Evolutionary conservation across 2,888 invertebrate genomes (phyloP).

Genomic region (Drosophila tanythrix): DNA sequence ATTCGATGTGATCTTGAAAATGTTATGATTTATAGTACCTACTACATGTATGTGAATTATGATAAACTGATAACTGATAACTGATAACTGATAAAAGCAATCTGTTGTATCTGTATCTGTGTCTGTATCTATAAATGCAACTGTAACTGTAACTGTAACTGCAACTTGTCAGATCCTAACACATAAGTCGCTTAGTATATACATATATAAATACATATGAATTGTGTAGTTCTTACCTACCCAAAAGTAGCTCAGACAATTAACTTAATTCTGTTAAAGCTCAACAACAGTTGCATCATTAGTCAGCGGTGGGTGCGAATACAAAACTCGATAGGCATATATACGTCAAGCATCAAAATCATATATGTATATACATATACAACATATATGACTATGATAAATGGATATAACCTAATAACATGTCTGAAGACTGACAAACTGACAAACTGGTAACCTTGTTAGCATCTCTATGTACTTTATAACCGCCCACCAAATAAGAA

Average conservation of each 20-base stretch:
- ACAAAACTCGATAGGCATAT: constrained; percentile 16
- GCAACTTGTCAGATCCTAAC: constrained; percentile 36
- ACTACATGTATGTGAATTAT: constrained; percentile 1
- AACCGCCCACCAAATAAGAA: constrained; percentile 27
- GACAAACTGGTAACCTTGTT: constrained; percentile 43
- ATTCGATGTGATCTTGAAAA: constrained; percentile 57
- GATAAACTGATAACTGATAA: not conserved
- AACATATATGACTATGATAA: not conserved
- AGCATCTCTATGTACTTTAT: constrained; percentile 29
- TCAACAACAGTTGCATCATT: constrained; percentile 27
- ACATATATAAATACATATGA: constrained; percentile 9
- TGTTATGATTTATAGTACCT: constrained; percentile 37
- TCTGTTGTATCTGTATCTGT: constrained; percentile 22
- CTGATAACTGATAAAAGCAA: constrained; percentile 21
- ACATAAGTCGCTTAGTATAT: constrained; percentile 32
- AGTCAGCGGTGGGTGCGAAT: constrained; percentile 37
- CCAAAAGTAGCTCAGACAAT: constrained; percentile 37
- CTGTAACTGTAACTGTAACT: constrained; percentile 7
- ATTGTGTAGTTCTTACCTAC: constrained; percentile 28
- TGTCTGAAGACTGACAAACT: constrained; percentile 60
- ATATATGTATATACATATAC: not conserved
- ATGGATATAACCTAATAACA: constrained; percentile 22
- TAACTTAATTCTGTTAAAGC: constrained; percentile 37
- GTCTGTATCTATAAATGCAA: constrained; percentile 8
- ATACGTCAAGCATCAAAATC: not conserved